A percentile compares a stretch with the other conserved stretches of the same genome.
These are phyloP conservation scores for Sylvia atricapilla DNA, from an alignment of 2,113 vertebrate genomes.

Conservation along the genomic window DNA sequence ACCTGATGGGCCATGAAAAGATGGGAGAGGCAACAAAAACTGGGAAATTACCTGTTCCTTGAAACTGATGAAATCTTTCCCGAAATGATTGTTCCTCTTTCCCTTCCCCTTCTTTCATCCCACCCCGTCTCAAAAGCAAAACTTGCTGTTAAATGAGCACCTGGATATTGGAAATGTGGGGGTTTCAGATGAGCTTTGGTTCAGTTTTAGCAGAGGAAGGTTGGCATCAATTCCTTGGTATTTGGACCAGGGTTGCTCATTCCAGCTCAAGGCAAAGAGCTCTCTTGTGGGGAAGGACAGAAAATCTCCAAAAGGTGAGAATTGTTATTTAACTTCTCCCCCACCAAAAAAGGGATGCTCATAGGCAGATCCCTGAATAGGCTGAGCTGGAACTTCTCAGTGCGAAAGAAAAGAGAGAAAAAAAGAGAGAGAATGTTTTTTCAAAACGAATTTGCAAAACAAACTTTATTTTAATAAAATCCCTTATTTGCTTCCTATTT, in stretches of 20 bases:
- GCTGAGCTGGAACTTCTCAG: neutral
- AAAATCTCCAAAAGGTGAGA: neutral
- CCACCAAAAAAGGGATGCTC: neutral
- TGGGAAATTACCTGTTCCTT: neutral
- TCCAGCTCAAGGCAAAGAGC: neutral
- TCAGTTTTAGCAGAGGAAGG: neutral
- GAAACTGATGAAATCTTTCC: neutral
- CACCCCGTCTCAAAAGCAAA: rapidly evolving
- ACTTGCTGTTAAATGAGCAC: neutral
- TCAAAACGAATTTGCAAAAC: neutral
- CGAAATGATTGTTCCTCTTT: neutral
- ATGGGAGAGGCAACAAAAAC: neutral
- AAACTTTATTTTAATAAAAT: neutral
- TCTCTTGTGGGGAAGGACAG: neutral
- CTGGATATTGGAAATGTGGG: neutral
- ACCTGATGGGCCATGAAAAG: neutral
- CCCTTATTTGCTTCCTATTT: neutral
- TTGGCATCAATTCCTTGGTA: neutral
- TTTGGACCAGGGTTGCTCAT: neutral
- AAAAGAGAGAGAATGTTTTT: neutral
- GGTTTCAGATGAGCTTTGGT: neutral
- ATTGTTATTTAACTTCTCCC: neutral
- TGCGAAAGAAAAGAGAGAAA: neutral
- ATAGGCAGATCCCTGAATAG: neutral
- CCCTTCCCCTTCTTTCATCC: neutral